Percentiles rank a stretch among this genome's conserved stretches.
phyloP scores from a whole-genome alignment of 2,888 invertebrate species.

The Cremastinae sp. region DNA sequence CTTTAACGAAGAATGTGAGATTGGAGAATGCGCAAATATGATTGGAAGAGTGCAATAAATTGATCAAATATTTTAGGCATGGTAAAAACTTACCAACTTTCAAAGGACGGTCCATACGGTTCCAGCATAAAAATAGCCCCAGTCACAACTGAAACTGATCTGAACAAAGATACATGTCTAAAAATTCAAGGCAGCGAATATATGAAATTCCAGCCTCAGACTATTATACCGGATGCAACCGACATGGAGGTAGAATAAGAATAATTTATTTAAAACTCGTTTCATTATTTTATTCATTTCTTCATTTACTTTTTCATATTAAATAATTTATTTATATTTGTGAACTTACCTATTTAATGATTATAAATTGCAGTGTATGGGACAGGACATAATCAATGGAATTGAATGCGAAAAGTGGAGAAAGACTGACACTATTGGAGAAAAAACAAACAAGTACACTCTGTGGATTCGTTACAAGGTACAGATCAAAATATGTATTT shows the following conservation, averaged over 20 bases:
- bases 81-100: conserved; percentile 94
- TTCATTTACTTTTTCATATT: conserved; percentile 7
- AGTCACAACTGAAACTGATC: conserved; percentile 87
- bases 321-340: conserved; percentile 17
- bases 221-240: conserved; percentile 90
- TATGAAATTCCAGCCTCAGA: conserved; percentile 85
- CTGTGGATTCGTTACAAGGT: conserved; percentile 92
- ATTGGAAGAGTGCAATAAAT: too few species aligned
- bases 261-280: neutral
- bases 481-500: conserved; percentile 18
- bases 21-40: too few species aligned
- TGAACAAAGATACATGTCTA: conserved; percentile 90
- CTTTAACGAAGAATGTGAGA: neutral
- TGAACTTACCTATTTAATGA: conserved; percentile 13
- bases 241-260: conserved; percentile 84
- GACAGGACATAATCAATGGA: conserved; percentile 87
- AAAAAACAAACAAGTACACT: conserved; percentile 93
- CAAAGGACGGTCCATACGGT: conserved; percentile 85
- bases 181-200: conserved; percentile 89
- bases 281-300: conserved; percentile 19
- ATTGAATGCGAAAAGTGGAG: conserved; percentile 90
- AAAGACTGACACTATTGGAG: conserved; percentile 85
- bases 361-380: conserved; percentile 77
- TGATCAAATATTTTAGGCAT: conserved; percentile 82
- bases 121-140: conserved; percentile 92